Conservation (phyloP, 2,113 vertebrate genomes). For the Cavia porcellus region DNA sequence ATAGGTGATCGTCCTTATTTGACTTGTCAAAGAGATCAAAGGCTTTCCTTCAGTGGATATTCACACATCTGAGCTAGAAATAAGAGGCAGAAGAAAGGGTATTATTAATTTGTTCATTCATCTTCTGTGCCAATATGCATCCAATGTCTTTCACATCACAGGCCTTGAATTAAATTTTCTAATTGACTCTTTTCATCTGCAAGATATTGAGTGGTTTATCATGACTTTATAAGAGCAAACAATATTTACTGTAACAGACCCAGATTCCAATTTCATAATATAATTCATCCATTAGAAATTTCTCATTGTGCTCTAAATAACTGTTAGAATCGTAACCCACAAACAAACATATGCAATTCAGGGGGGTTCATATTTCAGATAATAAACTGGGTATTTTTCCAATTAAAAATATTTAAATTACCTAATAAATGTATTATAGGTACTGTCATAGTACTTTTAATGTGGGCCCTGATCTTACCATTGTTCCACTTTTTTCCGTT, state of each 20-base stretch:
- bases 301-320: not conserved
- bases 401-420: not conserved
- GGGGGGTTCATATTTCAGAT: not conserved
- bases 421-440: not conserved
- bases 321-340: not conserved
- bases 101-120: conserved; percentile 44
- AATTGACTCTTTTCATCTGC: not conserved
- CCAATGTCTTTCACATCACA: not conserved
- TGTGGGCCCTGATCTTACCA: not conserved
- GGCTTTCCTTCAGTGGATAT: not conserved
- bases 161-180: not conserved
- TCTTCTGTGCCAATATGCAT: conserved; percentile 4
- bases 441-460: not conserved
- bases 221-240: not conserved
- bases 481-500: not conserved
- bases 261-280: not conserved
- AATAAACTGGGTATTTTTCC: not conserved
- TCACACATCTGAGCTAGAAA: not conserved
- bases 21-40: conserved; percentile 19
- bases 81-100: conserved; percentile 17
- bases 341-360: not conserved
- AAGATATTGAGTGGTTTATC: not conserved
- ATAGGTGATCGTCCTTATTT: not conserved
- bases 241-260: not conserved
- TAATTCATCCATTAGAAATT: not conserved